phyloP scores from a whole-genome alignment of 37 sponge, comb jelly and placozoan species.

The Chondrosia reniformis region DNA sequence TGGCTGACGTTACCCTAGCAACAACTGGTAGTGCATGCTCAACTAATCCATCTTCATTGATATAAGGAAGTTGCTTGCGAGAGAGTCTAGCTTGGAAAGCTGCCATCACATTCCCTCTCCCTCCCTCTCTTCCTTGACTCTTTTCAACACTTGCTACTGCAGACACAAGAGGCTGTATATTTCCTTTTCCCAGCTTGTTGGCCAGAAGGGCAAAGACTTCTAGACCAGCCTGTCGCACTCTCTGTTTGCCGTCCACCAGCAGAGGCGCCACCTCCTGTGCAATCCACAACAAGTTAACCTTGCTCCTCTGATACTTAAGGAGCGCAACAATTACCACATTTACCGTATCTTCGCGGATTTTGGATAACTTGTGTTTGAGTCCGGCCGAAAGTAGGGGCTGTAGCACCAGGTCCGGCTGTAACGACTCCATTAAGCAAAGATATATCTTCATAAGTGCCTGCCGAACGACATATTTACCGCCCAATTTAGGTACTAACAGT shows the following conservation, averaged over 20 bases:
- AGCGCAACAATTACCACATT: slow-evolving; percentile 69
- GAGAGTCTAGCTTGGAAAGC: slow-evolving; percentile 60
- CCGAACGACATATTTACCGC: slow-evolving; percentile 57
- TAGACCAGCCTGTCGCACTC: slow-evolving; percentile 75
- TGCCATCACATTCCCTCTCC: slow-evolving; percentile 18
- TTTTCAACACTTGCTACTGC: slow-evolving; percentile 26
- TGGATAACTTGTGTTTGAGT: slow-evolving; percentile 38
- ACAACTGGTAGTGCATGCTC: slow-evolving; percentile 53
- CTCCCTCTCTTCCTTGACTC: slow-evolving; percentile 3
- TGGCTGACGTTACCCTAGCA: not conserved
- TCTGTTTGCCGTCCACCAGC: slow-evolving; percentile 55
- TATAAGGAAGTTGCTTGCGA: slow-evolving; percentile 46
- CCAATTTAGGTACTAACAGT: slow-evolving; percentile 43
- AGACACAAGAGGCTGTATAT: slow-evolving; percentile 30
- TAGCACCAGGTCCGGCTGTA: slow-evolving; percentile 43
- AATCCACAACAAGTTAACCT: slow-evolving; percentile 40
- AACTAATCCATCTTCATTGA: slow-evolving; percentile 68
- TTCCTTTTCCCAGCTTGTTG: slow-evolving; percentile 29
- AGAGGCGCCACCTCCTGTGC: slow-evolving; percentile 43
- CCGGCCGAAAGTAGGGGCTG: slow-evolving; percentile 35
- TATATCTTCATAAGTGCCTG: slow-evolving; percentile 57
- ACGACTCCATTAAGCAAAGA: slow-evolving; percentile 45
- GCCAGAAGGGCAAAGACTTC: slow-evolving; percentile 66
- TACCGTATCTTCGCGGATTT: slow-evolving; percentile 71
- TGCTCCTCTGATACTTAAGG: slow-evolving; percentile 40